Evolutionary conservation across 1,140 invertebrate genomes (phyloP), one percentile per base, ranked within the genome.

Genomic region (Bombyx mandarina): DNA sequence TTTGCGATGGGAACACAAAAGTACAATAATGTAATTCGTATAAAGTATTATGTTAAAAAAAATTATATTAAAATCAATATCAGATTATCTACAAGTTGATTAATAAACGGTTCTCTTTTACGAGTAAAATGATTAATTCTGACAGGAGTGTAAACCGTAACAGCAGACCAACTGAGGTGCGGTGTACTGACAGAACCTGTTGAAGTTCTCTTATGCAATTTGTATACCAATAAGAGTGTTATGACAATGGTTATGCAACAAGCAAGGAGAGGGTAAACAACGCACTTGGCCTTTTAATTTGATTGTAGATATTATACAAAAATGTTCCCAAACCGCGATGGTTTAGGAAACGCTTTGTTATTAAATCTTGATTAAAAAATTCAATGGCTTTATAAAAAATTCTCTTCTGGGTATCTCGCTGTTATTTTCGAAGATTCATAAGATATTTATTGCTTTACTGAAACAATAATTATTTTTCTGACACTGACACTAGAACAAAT

Each of bases 341-440:
- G 57, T 66, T 63, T 59, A 56, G 60, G 55, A 63, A 69, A 61
- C 59, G 61, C 66, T 66, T 69, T 69, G 64, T 69, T 53, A 47
- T 35, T 43, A 58, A 35, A 69, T 69, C 61, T 57, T 56, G 63
- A 69, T 64, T 53, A 54, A 45, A 63, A 59, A 65, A 63, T 63
- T 65, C 26, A 67, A 67, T 67, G 61, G 45, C 45, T 58, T 60
- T 59, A 35, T 35, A 35, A 35, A 3, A 5, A 35, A 2, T 35
- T 35, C 26, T 35, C 26, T 35, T 35, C 26, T 35, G 4, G 2
- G 26, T 35, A 35, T 35, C 26, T 35, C 26, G 26, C 26, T 35
- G 26, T 3, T 35, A 62, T 62, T 62, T 55, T 62, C 56, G 57
- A 45, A 35, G 0, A 35, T 35, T 35, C 26, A 1, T 35, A 35